Conservation (phyloP, 2,888 invertebrate genomes). For the Willowsia nigromaculata region DNA sequence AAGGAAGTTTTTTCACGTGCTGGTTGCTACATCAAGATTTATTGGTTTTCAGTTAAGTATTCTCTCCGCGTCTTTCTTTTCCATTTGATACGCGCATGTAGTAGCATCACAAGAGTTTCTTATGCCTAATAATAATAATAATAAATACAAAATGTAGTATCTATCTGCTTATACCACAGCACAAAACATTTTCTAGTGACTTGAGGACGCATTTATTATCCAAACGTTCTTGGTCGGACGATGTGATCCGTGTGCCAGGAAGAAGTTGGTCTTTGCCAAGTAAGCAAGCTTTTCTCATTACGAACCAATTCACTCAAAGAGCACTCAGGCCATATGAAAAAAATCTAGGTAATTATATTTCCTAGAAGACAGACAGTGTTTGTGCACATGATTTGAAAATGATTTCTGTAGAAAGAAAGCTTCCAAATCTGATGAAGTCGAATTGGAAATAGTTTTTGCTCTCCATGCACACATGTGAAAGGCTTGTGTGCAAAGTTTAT, state of each 20-base stretch:
- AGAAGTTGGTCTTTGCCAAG: not conserved
- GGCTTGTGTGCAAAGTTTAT: not conserved
- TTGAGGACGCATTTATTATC: too few relatives aligned
- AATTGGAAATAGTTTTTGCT: not conserved
- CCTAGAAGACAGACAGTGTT: not conserved
- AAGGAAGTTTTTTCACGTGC: not conserved
- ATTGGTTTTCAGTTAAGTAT: constrained; percentile 3
- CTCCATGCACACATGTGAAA: not conserved
- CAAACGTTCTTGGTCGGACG: not conserved
- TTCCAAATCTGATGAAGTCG: not conserved
- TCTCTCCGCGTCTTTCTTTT: not conserved
- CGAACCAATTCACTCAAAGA: not conserved
- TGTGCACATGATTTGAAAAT: not conserved
- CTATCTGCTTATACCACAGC: not conserved
- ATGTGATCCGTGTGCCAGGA: not conserved
- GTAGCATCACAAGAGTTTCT: not conserved
- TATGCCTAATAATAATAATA: not conserved
- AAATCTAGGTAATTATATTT: constrained; percentile 33
- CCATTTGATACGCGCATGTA: not conserved
- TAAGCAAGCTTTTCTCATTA: not conserved
- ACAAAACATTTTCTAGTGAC: too few relatives aligned
- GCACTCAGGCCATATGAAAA: not conserved
- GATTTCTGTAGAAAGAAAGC: not conserved
- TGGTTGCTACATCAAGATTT: not conserved
- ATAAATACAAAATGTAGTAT: not conserved